Base-by-base conservation (phyloP, 2,113 vertebrate genomes). In the Perca fluviatilis region DNA sequence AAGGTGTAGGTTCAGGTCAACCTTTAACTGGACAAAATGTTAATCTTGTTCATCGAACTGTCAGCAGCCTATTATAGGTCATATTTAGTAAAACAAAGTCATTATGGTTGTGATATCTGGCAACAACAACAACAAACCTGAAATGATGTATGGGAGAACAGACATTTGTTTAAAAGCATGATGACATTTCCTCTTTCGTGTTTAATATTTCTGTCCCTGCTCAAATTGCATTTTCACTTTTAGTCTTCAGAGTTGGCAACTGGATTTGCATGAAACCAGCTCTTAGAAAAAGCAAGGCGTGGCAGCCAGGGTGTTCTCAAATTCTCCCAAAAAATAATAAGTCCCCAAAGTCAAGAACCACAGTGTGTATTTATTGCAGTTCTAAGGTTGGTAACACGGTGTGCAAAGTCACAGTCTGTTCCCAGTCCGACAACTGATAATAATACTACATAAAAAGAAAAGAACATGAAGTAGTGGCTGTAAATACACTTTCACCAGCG, bases 41-140 rank as follows among this genome's bases (percentile, higher is more conserved):
- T 79, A 33, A 69, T 58, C 70, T 56, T 50, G 49, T 70, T 66
- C 27, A 65, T 19, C 4, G 0, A 68, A 54, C 78, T 81, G 60
- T 87, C 85, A 77, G 36, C 56, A 43, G 66, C 25, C 25, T 54
- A 51, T 80, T 74, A 77, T 6, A 16, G 64, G 56, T 47, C 47
- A 30, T 16, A 74, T 57, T 51, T 30, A 15, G 16, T 6, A 49
- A 63, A 27, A 49, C 6, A 57, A 58, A 36, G 1, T 49, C 15
- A 21, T 36, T 18, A 46, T 3, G 23, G 21, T 7, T 25, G 18
- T 74, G 68, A 61, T 43, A 62, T 77, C 13, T 18, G 33, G 27
- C 27, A 27, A 77, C 49, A 18, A 68, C 36, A 16, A 47, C 40
- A 23, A 50, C 56, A 60, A 43, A 27, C 51, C 9, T 63, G 11